phyloP scores from a whole-genome alignment of 2,797 vertebrate species.

The Falco naumanni region DNA sequence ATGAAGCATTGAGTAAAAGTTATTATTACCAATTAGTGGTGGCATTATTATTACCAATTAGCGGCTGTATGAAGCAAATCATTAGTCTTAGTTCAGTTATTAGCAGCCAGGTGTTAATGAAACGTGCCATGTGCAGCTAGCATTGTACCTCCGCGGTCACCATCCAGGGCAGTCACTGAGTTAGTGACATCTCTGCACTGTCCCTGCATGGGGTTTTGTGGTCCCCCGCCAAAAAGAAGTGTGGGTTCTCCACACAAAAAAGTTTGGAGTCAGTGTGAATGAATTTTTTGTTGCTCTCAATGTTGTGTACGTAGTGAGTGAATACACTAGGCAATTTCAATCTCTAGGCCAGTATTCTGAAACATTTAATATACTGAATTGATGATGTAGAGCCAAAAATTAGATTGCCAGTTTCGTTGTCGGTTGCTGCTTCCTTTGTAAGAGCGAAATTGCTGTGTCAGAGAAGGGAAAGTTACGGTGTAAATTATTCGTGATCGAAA shows the following conservation, averaged over 20 bases:
- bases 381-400: not conserved
- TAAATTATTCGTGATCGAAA: not conserved
- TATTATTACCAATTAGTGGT: constrained; percentile 53
- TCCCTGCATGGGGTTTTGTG: not conserved
- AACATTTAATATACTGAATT: not conserved
- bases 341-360: not conserved
- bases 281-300: not conserved
- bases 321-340: not conserved
- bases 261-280: not conserved
- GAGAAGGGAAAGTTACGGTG: not conserved
- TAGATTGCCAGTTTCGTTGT: not conserved
- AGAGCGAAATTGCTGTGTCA: not conserved
- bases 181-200: not conserved
- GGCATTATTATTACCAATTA: constrained; percentile 55
- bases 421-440: not conserved
- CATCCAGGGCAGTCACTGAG: accelerated
- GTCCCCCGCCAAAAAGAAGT: not conserved
- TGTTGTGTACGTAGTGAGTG: not conserved
- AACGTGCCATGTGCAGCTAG: not conserved
- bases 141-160: not conserved
- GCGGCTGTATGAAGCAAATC: constrained; percentile 46
- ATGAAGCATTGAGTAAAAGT: constrained; percentile 43
- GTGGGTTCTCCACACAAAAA: too few species aligned
- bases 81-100: constrained; percentile 46
- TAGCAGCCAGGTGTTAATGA: constrained; percentile 51